A percentile compares a stretch with the other conserved stretches of the same genome.
These are phyloP conservation scores for Platycnemis pennipes DNA, from an alignment of 2,888 invertebrate species.

Conservation along the genomic window DNA sequence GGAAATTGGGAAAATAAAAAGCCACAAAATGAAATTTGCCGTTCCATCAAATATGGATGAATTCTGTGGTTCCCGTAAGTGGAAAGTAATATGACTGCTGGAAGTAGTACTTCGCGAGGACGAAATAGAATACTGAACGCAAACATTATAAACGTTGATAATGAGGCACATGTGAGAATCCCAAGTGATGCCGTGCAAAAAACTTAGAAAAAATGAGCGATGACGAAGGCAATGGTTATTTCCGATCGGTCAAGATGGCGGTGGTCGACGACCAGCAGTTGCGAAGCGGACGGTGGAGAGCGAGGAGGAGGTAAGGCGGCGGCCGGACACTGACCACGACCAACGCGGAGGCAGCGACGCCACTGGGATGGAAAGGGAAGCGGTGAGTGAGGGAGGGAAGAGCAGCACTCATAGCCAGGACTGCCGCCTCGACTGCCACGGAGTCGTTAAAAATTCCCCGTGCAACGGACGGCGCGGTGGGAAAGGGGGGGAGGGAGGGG, in stretches of 20 bases:
- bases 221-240: background rate
- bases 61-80: too few species aligned
- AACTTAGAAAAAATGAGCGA: background rate
- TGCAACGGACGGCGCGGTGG: background rate
- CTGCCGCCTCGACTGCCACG: background rate
- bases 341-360: background rate
- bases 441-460: slow-evolving; percentile 45
- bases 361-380: background rate
- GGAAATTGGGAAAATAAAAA: too few species aligned
- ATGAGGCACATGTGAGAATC: too few species aligned
- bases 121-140: too few species aligned
- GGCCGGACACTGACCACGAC: slow-evolving; percentile 39
- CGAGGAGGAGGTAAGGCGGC: background rate
- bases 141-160: too few species aligned
- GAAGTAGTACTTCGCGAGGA: too few species aligned
- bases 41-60: too few species aligned
- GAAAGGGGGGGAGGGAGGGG: background rate
- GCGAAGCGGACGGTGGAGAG: too few species aligned
- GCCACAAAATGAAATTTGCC: too few species aligned
- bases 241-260: background rate
- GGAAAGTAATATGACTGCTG: too few species aligned
- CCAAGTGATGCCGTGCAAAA: too few species aligned
- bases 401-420: background rate
- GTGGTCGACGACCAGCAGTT: background rate
- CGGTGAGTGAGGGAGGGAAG: background rate